Conservation (phyloP, 2,888 invertebrate species). For the Rhaphigaster nebulosa region DNA sequence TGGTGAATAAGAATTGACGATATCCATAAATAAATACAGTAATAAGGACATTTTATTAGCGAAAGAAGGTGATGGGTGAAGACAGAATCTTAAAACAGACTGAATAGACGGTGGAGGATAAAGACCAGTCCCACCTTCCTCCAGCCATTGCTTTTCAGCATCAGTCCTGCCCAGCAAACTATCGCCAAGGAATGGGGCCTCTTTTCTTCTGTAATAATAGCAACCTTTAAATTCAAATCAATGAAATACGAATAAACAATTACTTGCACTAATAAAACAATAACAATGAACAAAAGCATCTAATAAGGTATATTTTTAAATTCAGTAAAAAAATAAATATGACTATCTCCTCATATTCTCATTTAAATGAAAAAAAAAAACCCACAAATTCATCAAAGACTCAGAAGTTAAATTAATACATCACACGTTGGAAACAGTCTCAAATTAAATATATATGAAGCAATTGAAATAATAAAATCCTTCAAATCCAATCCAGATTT, state of each 20-base stretch:
- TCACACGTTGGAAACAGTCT: too few relatives aligned
- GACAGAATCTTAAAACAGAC: slow-evolving; percentile 81
- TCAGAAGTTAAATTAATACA: too few relatives aligned
- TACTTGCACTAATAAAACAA: neutral
- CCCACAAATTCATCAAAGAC: too few relatives aligned
- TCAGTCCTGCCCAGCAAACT: slow-evolving; percentile 15
- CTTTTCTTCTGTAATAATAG: slow-evolving; percentile 45
- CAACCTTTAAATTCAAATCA: neutral
- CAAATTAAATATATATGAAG: too few relatives aligned
- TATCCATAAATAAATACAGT: slow-evolving; percentile 85
- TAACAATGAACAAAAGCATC: neutral
- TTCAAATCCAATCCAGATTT: too few relatives aligned
- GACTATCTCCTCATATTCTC: neutral
- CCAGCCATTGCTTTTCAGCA: slow-evolving; percentile 72
- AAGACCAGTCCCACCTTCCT: slow-evolving; percentile 71
- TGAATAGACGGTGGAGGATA: slow-evolving; percentile 91
- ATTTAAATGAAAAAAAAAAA: too few relatives aligned
- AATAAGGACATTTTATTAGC: slow-evolving; percentile 84
- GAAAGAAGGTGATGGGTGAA: slow-evolving; percentile 73
- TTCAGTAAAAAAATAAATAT: neutral
- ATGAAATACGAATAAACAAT: neutral
- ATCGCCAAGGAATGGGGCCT: slow-evolving; percentile 51
- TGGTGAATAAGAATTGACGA: slow-evolving; percentile 72
- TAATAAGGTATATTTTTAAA: neutral
- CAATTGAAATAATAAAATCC: too few relatives aligned